Conservation (phyloP, 2,113 vertebrate genomes). For the Leucoraja erinaceus region DNA sequence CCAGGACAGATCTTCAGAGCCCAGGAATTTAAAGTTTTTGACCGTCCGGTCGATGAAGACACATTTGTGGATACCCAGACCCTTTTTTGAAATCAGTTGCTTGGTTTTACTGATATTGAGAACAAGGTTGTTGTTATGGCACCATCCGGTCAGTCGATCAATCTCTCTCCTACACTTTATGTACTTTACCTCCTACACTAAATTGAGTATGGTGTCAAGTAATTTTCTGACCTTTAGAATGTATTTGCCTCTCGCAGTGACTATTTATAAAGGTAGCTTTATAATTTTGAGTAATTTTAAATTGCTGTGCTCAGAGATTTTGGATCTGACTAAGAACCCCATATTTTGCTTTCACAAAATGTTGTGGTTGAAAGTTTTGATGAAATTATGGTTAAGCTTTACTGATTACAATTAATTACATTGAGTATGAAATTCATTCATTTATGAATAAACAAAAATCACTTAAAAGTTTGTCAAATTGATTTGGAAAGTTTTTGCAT, state of each 20-base stretch:
- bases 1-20: no score
- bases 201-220: neutral
- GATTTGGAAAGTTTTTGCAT: neutral
- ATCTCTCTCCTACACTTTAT: no score
- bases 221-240: neutral
- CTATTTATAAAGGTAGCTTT: neutral
- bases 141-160: no score
- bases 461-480: slow-evolving; percentile 5
- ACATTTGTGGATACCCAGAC: no score
- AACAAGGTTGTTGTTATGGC: no score
- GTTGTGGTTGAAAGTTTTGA: neutral
- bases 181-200: no score
- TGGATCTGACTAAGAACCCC: neutral
- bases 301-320: neutral
- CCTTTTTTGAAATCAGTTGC: no score
- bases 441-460: neutral
- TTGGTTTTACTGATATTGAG: no score
- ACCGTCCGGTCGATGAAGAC: no score
- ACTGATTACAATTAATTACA: neutral
- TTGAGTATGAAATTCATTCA: neutral
- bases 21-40: no score
- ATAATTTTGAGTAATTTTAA: neutral
- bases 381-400: neutral
- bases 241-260: neutral
- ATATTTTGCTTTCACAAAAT: neutral